Percentiles rank a stretch among this genome's conserved stretches.
Evolutionary conservation across 1,140 invertebrate species (phyloP).

Genomic region (Hycleus cichorii): DNA sequence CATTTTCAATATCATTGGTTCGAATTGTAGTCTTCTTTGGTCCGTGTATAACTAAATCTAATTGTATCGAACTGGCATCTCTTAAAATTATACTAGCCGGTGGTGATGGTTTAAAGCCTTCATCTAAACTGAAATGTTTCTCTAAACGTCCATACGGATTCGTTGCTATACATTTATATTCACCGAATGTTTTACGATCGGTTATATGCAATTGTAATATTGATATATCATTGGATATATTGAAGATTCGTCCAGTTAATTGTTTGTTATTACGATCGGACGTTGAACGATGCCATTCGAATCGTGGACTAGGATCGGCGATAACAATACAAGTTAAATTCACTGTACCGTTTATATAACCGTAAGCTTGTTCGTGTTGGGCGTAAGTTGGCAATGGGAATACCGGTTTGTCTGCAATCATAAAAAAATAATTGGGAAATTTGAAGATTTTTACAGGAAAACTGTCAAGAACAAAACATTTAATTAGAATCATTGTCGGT

Average conservation of each 20-base stretch:
- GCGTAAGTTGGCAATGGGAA: neutral
- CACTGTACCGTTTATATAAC: slow-evolving; percentile 23
- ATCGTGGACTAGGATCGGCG: slow-evolving; percentile 50
- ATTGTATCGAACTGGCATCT: slow-evolving; percentile 39
- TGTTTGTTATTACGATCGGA: slow-evolving; percentile 21
- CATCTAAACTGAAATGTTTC: slow-evolving; percentile 42
- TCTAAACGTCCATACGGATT: slow-evolving; percentile 47
- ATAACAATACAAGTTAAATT: slow-evolving; percentile 50
- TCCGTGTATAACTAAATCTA: slow-evolving; percentile 40
- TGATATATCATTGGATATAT: slow-evolving; percentile 15
- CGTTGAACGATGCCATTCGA: slow-evolving; percentile 44
- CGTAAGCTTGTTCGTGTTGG: neutral
- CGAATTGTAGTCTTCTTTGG: slow-evolving; percentile 7
- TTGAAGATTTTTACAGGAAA: too few species aligned
- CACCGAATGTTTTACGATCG: slow-evolving; percentile 46
- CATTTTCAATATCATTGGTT: slow-evolving; percentile 1
- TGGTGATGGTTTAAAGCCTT: slow-evolving; percentile 45
- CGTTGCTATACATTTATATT: slow-evolving; percentile 47
- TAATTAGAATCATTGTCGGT: too few species aligned
- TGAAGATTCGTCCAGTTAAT: slow-evolving; percentile 29
- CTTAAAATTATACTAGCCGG: slow-evolving; percentile 39
- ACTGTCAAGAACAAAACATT: too few species aligned
- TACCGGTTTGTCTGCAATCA: too few species aligned
- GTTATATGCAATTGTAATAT: slow-evolving; percentile 38
- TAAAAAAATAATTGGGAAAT: too few species aligned